These are phyloP conservation scores for Magallana ariakensis DNA, from an alignment of 1,140 invertebrate genomes.

Conservation along the genomic window DNA sequence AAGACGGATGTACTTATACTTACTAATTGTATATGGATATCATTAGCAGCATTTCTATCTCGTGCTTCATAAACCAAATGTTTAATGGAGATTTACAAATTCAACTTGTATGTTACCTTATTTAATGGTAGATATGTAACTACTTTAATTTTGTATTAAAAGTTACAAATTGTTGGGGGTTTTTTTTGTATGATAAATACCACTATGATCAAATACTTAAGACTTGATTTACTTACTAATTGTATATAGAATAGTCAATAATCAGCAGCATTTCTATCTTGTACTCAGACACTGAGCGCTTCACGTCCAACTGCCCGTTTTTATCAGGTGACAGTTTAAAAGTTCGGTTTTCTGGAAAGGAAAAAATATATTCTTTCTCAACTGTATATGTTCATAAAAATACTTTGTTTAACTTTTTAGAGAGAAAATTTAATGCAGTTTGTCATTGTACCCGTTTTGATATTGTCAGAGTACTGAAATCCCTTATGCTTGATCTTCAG, in stretches of 20 bases:
- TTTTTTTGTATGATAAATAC: too few species aligned
- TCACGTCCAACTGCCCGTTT: neutral
- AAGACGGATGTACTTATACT: neutral
- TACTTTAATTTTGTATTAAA: too few species aligned
- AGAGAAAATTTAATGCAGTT: too few species aligned
- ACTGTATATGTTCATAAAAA: too few species aligned
- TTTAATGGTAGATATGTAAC: too few species aligned
- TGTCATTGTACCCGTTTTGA: neutral
- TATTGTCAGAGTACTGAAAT: neutral
- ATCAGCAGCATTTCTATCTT: conserved; percentile 40
- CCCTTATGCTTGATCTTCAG: neutral
- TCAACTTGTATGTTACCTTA: too few species aligned
- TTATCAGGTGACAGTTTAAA: neutral
- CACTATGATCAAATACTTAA: too few species aligned
- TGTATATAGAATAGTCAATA: conserved; percentile 46
- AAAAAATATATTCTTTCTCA: too few species aligned
- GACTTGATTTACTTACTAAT: conserved; percentile 31
- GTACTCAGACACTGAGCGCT: conserved; percentile 13
- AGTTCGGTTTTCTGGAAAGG: neutral
- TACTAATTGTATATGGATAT: conserved; percentile 43
- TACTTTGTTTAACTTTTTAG: too few species aligned
- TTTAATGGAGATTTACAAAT: too few species aligned
- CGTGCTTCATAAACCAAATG: neutral
- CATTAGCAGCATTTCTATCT: conserved; percentile 23
- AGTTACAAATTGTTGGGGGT: too few species aligned